Conservation (phyloP, 2,113 vertebrate species). For the Saimiri boliviensis region DNA sequence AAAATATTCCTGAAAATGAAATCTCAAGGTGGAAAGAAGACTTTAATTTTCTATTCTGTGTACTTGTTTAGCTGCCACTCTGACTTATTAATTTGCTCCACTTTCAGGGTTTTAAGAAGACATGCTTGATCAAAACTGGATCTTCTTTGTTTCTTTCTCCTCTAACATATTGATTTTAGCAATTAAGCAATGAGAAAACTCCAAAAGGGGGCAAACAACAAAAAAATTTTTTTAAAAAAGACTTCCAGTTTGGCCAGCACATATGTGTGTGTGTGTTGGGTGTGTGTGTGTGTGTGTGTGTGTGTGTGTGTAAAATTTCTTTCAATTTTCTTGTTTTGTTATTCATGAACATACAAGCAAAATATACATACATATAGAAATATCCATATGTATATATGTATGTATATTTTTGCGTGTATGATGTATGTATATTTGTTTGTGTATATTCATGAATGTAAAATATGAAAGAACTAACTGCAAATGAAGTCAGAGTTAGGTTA, state of each 20-base stretch:
- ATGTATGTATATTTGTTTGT: background rate
- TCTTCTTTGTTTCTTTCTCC: background rate
- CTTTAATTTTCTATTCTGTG: background rate
- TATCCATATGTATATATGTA: background rate
- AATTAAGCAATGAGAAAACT: constrained; percentile 53
- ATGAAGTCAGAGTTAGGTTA: background rate
- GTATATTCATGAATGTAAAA: background rate
- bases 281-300: background rate
- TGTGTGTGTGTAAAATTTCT: too few species aligned
- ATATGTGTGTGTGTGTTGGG: accelerated
- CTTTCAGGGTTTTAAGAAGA: background rate
- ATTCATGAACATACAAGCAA: background rate
- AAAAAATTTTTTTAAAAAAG: background rate
- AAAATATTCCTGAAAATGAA: background rate
- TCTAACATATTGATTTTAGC: background rate
- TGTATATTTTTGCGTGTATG: background rate
- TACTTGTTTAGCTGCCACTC: background rate
- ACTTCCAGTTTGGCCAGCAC: background rate
- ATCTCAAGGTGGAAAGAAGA: background rate
- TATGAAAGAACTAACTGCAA: background rate
- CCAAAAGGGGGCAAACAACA: constrained; percentile 6
- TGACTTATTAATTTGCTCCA: background rate
- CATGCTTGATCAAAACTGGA: background rate
- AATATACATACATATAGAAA: background rate
- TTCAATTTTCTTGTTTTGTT: too few species aligned